Percentiles rank a stretch among this genome's conserved stretches.
Conservation (phyloP, 2,113 vertebrate genomes). For the Miniopterus natalensis region DNA sequence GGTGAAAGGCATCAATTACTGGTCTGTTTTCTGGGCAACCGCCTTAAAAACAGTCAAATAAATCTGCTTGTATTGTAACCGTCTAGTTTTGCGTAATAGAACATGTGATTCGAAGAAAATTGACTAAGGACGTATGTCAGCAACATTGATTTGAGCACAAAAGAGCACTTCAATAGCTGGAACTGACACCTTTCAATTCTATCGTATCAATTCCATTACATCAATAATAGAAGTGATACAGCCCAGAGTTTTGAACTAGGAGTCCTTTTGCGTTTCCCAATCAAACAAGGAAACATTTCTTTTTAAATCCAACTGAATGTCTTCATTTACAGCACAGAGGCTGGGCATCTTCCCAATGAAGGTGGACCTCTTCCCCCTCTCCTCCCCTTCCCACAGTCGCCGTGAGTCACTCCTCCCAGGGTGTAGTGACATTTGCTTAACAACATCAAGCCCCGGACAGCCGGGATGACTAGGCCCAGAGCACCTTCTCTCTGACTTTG, state of each 20-base stretch:
- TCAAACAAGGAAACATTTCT: not conserved
- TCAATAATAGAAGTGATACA: not conserved
- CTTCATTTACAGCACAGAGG: not conserved
- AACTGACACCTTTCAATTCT: not conserved
- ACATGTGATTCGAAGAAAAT: conserved; percentile 20
- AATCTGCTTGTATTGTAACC: conserved; percentile 68
- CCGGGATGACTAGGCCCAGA: not conserved
- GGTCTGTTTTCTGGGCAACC: conserved; percentile 55
- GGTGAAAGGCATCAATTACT: conserved; percentile 57
- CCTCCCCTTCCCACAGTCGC: not conserved
- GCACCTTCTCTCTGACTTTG: not conserved
- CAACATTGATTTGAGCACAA: not conserved
- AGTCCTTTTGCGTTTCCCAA: conserved; percentile 2
- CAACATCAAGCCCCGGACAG: not conserved
- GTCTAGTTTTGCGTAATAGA: conserved; percentile 27
- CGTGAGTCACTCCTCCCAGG: not conserved
- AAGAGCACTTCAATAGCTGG: not conserved
- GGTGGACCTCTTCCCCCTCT: not conserved
- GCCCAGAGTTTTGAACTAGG: not conserved
- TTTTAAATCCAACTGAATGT: not conserved
- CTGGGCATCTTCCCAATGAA: too few relatives aligned
- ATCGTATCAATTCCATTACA: not conserved
- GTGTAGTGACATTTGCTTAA: conserved; percentile 50
- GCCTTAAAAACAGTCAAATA: conserved; percentile 28
- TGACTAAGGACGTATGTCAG: not conserved